Evolutionary conservation across 1,140 invertebrate species (phyloP), one percentile per base, ranked within the genome.

Genomic region (Drosophila mauritiana): DNA sequence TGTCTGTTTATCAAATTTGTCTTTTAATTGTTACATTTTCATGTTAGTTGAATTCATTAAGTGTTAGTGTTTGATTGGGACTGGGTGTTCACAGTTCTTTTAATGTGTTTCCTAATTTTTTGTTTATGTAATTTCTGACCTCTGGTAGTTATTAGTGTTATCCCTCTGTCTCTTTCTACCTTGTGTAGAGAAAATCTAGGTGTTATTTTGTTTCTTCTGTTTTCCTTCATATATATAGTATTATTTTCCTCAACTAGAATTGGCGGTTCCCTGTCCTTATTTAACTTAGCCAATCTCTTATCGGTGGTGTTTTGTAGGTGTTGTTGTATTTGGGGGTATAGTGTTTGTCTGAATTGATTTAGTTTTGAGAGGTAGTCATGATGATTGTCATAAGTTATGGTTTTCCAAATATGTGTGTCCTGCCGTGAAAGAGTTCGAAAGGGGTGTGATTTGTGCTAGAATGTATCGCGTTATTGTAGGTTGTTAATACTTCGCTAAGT

Each of bases 161-260:
- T 20, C 10, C 25, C 39, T 45, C 20, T 45, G 17, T 17, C 17
- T 17, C 17, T 17, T 17, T 17, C 17, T 17, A 17, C 17, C 17
- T 17, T 17, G 17, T 55, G 53, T 27, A 55, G 0, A 2, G 53
- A 42, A 42, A 55, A 55, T 17, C 53, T 42, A 42, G 53, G 53
- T 17, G 53, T 42, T 15, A 55, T 8, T 11, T 43, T 56, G 39
- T 56, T 56, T 17, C 52, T 55, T 8, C 54, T 56, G 20, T 56
- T 56, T 3, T 56, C 54, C 17, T 56, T 42, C 8, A 39, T 43
- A 10, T 42, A 56, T 2, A 43, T 17, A 12, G 8, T 25, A 56
- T 56, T 25, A 7, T 56, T n/a, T 55, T 55, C 17, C 17, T 17
- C 17, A 17, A 17, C 17, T 17, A 17, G 17, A 17, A 17, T 17